A percentile compares a stretch with the other conserved stretches of the same genome.
These are phyloP conservation scores for Echinops telfairi DNA, from an alignment of 2,113 vertebrate genomes.

Conservation along the genomic window DNA sequence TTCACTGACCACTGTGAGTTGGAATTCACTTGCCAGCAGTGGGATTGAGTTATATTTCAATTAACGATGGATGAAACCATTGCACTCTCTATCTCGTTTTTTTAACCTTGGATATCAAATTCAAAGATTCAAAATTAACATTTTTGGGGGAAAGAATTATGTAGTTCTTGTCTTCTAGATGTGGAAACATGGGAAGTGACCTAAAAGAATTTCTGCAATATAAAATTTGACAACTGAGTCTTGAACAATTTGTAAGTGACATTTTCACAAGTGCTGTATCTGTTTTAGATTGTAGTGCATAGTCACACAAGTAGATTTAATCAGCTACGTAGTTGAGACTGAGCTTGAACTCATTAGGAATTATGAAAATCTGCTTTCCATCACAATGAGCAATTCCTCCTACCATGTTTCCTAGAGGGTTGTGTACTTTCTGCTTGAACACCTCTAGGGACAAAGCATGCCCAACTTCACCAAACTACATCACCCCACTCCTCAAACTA, in stretches of 20 bases:
- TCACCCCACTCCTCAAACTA: not conserved
- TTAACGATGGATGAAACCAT: conserved; percentile 54
- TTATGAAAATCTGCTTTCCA: not conserved
- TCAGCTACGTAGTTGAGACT: not conserved
- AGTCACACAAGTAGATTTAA: not conserved
- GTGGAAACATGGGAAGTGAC: not conserved
- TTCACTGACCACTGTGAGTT: no score
- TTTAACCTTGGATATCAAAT: conserved; percentile 16
- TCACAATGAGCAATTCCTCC: not conserved
- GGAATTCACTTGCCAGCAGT: not conserved
- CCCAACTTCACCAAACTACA: not conserved
- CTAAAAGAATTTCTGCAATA: not conserved
- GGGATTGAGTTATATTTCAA: not conserved
- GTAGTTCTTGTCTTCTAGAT: not conserved
- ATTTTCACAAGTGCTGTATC: not conserved
- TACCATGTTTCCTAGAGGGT: not conserved
- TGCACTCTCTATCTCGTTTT: conserved; percentile 29
- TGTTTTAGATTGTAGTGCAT: not conserved
- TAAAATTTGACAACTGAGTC: conserved; percentile 5
- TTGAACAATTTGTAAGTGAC: conserved; percentile 37
- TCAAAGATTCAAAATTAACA: conserved; percentile 33
- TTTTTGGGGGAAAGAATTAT: not conserved
- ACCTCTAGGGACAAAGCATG: not conserved
- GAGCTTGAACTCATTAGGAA: not conserved
- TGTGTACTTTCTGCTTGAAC: conserved; percentile 31